Evolutionary conservation across 2,797 vertebrate species (phyloP).

Genomic region (Coracias cyanogaster): DNA sequence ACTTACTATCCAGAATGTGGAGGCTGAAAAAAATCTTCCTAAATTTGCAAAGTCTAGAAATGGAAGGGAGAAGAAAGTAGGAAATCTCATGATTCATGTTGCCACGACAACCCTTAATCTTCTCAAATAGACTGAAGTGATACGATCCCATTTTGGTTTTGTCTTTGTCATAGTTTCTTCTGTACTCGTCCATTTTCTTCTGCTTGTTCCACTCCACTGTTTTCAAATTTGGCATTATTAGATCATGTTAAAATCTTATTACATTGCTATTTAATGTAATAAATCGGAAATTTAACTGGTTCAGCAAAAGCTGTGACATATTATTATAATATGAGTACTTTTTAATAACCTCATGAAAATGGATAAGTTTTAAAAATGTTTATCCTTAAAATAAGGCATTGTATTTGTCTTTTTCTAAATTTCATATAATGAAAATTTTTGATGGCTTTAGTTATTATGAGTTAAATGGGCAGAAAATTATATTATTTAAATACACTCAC

Average conservation of each 20-base stretch:
- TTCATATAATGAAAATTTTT: neutral
- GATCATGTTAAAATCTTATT: neutral
- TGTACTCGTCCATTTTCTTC: neutral
- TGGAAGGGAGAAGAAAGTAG: neutral
- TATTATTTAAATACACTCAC: neutral
- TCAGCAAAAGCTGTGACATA: neutral
- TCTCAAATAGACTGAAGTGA: neutral
- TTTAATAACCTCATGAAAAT: neutral
- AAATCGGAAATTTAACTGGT: neutral
- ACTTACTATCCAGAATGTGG: neutral
- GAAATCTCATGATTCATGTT: neutral
- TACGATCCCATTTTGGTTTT: neutral
- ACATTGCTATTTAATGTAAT: neutral
- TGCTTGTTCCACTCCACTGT: neutral
- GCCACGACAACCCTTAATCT: neutral
- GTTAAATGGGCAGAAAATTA: neutral
- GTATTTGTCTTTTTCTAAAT: neutral
- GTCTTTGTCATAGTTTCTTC: neutral
- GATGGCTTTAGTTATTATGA: neutral
- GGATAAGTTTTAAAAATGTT: neutral
- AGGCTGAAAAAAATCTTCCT: neutral
- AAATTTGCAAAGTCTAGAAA: neutral
- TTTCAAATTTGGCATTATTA: neutral
- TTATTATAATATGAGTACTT: neutral
- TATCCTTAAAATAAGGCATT: neutral